Evolutionary conservation across 1,140 invertebrate genomes (phyloP).

Genomic region (Drosophila navojoa): DNA sequence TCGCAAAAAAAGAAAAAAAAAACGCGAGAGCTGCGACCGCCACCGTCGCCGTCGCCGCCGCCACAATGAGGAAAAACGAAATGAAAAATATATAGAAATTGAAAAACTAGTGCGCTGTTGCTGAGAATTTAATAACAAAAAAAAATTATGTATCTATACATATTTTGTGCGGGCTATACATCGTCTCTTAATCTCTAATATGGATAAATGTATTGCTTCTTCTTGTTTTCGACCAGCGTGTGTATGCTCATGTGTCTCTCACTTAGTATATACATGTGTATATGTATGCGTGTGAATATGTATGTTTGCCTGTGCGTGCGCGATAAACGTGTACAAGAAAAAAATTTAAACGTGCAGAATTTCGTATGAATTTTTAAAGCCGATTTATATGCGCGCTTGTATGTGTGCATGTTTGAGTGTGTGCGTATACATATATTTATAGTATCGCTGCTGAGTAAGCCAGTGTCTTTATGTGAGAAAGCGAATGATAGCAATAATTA

Average conservation of each 20-base stretch:
- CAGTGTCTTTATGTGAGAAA: constrained; percentile 36
- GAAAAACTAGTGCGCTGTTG: constrained; percentile 61
- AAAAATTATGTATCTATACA: constrained; percentile 34
- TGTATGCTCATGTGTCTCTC: constrained; percentile 21
- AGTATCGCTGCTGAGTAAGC: constrained; percentile 34
- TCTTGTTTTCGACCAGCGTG: constrained; percentile 55
- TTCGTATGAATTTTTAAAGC: constrained; percentile 71
- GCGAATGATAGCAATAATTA: constrained; percentile 48
- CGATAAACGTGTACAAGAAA: constrained; percentile 76
- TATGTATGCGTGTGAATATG: constrained; percentile 39
- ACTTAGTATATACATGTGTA: constrained; percentile 30
- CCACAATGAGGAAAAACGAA: constrained; percentile 62
- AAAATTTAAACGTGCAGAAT: constrained; percentile 77
- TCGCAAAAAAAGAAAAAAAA: constrained; percentile 51
- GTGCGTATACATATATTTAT: constrained; percentile 46
- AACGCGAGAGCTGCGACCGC: constrained; percentile 52
- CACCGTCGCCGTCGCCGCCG: constrained; percentile 60
- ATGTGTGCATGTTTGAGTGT: constrained; percentile 14
- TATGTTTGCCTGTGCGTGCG: constrained; percentile 46
- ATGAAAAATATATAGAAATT: constrained; percentile 38
- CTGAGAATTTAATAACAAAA: constrained; percentile 55
- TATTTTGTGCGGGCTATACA: constrained; percentile 34
- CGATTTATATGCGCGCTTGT: constrained; percentile 50
- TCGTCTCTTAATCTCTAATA: constrained; percentile 24
- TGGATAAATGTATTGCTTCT: constrained; percentile 47